Base-by-base conservation (phyloP, 2,113 vertebrate genomes). In the Tetrax tetrax region DNA sequence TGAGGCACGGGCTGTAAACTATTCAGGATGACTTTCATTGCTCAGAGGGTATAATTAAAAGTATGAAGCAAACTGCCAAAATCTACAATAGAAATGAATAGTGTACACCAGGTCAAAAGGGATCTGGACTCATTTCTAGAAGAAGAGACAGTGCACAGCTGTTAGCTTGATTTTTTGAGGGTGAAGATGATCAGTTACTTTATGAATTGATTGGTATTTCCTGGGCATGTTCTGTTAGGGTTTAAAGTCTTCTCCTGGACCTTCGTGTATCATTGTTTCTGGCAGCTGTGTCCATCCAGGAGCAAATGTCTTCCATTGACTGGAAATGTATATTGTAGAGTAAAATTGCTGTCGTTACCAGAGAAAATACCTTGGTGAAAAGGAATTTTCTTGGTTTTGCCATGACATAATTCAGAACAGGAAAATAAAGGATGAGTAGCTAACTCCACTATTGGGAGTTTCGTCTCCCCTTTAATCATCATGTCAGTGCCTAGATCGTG, bases 171-270 rank as follows among this genome's bases (percentile, higher is more conserved):
- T 83, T 95, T 97, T 95, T 92, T 93, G 93, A 96, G 96, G 80
- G 61, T 57, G 91, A 95, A 90, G 97, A 98, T 97, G 96, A 96
- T 96, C 97, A 92, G 94, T 97, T 94, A 95, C n/a, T 89, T 12
- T 96, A 96, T 69, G 89, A 97, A 97, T 95, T 96, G 95, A 96
- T 96, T 97, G 95, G 87, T 92, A 97, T 97, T 98, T 98, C 96
- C 97, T 96, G 96, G 94, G 89, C 83, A 95, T 56, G 47, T 90
- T 89, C 89, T 66, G 9, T 43, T 68, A 93, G 71, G 60, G 90
- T 92, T 87, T 94, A 94, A 89, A 87, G 56, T 93, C 68, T 95
- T 95, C 72, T 97, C 48, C 53, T 87, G 54, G 87, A 87, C 48
- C 29, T 84, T 82, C 76, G 68, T 86, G 80, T 86, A 90, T 84